Evolutionary conservation across 2,113 vertebrate species (phyloP).

Genomic region (Geococcyx californianus): DNA sequence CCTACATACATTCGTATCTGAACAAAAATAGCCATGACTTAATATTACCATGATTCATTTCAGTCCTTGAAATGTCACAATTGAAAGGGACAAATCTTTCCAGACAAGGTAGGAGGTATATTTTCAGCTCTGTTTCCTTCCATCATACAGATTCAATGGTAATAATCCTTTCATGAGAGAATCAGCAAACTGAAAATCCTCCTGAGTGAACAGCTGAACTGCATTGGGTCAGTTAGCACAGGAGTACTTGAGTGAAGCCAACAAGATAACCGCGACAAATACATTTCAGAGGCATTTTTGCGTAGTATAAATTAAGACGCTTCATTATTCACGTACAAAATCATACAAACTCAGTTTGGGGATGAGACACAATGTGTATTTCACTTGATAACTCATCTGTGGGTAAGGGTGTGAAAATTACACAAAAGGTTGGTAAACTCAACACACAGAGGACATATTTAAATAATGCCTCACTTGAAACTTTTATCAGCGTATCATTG

Average conservation of each 20-base stretch:
- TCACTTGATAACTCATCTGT: not conserved
- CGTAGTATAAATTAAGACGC: not conserved
- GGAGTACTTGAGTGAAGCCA: not conserved
- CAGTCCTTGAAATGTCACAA: constrained; percentile 25
- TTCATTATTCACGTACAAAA: not conserved
- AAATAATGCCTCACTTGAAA: not conserved
- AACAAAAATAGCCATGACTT: constrained; percentile 43
- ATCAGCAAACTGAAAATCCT: not conserved
- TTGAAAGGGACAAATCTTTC: not conserved
- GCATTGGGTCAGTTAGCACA: not conserved
- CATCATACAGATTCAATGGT: not conserved
- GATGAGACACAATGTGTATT: not conserved
- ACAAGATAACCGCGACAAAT: not conserved
- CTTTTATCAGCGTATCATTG: not conserved
- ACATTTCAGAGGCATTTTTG: not conserved
- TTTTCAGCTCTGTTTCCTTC: not conserved
- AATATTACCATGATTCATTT: not conserved
- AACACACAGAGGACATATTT: not conserved
- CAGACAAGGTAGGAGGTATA: not conserved
- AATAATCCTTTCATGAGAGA: not conserved
- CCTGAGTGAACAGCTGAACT: not conserved
- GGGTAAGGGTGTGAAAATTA: not conserved
- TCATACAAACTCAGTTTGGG: not conserved
- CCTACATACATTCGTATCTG: not conserved
- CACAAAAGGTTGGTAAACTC: not conserved